Conservation (phyloP, 2,888 invertebrate species). For the Chrysina gloriosa region DNA sequence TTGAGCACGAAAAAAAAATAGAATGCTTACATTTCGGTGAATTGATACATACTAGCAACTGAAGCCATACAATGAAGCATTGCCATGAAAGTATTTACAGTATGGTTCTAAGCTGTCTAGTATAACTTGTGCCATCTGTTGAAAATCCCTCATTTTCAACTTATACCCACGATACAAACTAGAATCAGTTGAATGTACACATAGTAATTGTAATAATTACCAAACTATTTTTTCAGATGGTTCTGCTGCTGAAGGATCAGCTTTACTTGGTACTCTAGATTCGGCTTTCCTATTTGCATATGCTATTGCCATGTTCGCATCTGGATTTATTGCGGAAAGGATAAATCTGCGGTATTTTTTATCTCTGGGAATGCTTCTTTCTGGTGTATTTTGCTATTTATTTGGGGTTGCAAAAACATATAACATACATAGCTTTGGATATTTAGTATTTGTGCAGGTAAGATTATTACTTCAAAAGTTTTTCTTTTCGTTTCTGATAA, state of each 20-base stretch:
- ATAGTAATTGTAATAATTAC: too few relatives aligned
- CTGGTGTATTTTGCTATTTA: conserved; percentile 86
- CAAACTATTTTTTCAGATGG: conserved; percentile 70
- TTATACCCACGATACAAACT: too few relatives aligned
- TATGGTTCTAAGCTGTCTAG: too few relatives aligned
- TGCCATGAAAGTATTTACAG: too few relatives aligned
- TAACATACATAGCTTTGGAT: conserved; percentile 83
- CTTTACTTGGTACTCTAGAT: conserved; percentile 87
- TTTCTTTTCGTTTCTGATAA: neutral
- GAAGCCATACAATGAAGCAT: too few relatives aligned
- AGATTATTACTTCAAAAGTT: too few relatives aligned
- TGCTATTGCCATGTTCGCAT: conserved; percentile 91
- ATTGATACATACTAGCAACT: too few relatives aligned
- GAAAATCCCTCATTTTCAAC: too few relatives aligned
- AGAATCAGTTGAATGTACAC: too few relatives aligned
- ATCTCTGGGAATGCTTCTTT: conserved; percentile 89
- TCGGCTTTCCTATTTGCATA: conserved; percentile 93
- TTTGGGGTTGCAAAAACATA: conserved; percentile 89
- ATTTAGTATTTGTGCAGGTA: conserved; percentile 88
- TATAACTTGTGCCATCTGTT: too few relatives aligned
- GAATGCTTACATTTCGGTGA: too few relatives aligned
- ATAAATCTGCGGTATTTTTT: conserved; percentile 92
- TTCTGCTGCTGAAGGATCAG: conserved; percentile 77
- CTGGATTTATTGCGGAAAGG: conserved; percentile 92
- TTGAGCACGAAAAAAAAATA: too few relatives aligned